Base-by-base conservation (phyloP, 2,113 vertebrate species). In the Dasyornis broadbenti region DNA sequence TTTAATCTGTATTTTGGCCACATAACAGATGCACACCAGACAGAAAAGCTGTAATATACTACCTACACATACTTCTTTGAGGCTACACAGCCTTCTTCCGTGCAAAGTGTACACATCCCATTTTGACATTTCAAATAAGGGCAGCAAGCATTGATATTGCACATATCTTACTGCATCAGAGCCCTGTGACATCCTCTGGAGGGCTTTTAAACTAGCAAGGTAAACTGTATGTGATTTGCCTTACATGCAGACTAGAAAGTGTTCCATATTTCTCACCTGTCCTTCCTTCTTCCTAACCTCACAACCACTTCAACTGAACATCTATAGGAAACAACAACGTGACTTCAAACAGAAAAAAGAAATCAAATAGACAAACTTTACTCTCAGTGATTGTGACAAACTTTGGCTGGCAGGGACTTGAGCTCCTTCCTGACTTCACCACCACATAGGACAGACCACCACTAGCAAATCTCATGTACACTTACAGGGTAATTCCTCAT, bases 231-330 rank as follows among this genome's bases (percentile, higher is more conserved):
- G n/a, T 69, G 45, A 90, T 73, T 66, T 93, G 64, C 71, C 90
- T 96, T 77, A 70, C 94, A 89, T 68, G 57, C 84, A 93, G 59
- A 61, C 84, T 54, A 89, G 88, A 89, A 97, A 95, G 94, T 39
- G 35, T 66, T 89, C 92, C 45, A 37, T 30, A 42, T 73, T 86
- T 82, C 86, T 96, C 50, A 85, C 60, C 68, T 88, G 82, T 92
- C 76, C 33, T 92, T 70, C 31, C 30, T 35, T 52, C 75, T 93
- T 94, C 69, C 80, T 80, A 81, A 79, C 45, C n/a, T 60, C 52
- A 53, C 59, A 69, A 20, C 54, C 59, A 82, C 35, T 63, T 87
- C 86, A 92, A 26, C 14, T 91, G 91, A 97, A 72, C 49, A 65
- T 40, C 79, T 59, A 11, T 3, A 92, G 76, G 71, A 70, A 35